Conservation (phyloP, 2,888 invertebrate genomes). For the Ectobius pallidus region DNA sequence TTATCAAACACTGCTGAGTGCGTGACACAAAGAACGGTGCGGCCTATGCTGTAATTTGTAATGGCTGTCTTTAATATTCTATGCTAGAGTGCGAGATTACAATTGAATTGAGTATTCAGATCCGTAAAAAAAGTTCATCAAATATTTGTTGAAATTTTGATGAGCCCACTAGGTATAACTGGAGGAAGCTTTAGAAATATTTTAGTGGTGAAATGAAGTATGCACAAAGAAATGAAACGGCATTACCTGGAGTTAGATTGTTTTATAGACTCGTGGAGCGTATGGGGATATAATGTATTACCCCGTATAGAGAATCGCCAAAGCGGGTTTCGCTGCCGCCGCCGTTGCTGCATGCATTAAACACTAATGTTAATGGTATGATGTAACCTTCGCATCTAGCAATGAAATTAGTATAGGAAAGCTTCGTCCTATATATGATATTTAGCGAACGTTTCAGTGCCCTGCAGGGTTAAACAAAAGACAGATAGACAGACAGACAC, state of each 20-base stretch:
- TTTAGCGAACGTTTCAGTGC: constrained; percentile 36
- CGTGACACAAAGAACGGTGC: constrained; percentile 5
- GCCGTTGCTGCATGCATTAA: constrained; percentile 38
- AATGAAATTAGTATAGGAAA: constrained; percentile 38
- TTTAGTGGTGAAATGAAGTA: constrained; percentile 41
- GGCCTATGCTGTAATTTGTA: constrained; percentile 35
- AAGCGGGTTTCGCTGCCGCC: constrained; percentile 22
- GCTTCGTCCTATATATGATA: constrained; percentile 30
- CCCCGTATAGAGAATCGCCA: constrained; percentile 32
- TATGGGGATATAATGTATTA: constrained; percentile 25
- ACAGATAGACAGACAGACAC: constrained; percentile 28
- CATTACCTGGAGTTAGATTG: constrained; percentile 40
- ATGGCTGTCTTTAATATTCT: constrained; percentile 37
- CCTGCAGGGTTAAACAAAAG: constrained; percentile 35
- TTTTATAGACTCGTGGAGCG: constrained; percentile 33
- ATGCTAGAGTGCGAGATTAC: constrained; percentile 30
- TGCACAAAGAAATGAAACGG: constrained; percentile 43
- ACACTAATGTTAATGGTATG: constrained; percentile 42
- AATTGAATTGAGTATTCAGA: constrained; percentile 38
- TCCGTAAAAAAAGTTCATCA: constrained; percentile 39
- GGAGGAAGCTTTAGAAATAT: constrained; percentile 35
- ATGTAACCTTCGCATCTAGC: constrained; percentile 31
- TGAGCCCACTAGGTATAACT: constrained; percentile 20
- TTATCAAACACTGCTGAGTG: constrained; percentile 22
- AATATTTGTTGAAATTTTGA: constrained; percentile 40